Evolutionary conservation across 2,888 invertebrate genomes (phyloP).

Genomic region (Cryptocephalus primarius): DNA sequence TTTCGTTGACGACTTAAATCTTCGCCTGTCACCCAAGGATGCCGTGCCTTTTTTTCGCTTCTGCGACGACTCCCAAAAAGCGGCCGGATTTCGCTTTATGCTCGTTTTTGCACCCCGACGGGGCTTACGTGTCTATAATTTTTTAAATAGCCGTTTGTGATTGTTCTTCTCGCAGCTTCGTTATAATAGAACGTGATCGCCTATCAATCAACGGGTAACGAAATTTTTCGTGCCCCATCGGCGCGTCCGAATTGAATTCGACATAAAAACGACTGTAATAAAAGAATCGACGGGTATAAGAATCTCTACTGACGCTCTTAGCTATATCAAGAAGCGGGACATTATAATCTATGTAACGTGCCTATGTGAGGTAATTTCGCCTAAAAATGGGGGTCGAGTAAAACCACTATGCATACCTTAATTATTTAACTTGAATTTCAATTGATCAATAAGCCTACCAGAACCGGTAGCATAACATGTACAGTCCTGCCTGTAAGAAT

Average conservation of each 20-base stretch:
- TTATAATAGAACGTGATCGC: slow-evolving; percentile 12
- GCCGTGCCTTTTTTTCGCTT: slow-evolving; percentile 11
- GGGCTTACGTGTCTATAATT: slow-evolving; percentile 6
- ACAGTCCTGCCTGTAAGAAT: no score
- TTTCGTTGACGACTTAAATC: slow-evolving; percentile 29
- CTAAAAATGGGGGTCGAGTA: no score
- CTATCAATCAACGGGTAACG: slow-evolving; percentile 3
- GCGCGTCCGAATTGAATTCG: not conserved
- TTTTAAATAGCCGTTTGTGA: slow-evolving; percentile 13
- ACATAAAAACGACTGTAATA: no score
- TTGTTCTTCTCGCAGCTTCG: slow-evolving; percentile 15
- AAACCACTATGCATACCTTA: no score
- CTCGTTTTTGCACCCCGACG: slow-evolving; percentile 10
- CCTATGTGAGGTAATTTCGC: no score
- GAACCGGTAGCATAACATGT: no score
- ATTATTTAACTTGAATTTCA: no score
- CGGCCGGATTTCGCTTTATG: slow-evolving; percentile 14
- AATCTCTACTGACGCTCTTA: no score
- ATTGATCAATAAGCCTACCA: no score
- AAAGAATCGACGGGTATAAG: no score
- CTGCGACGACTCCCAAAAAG: slow-evolving; percentile 12
- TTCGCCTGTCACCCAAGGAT: slow-evolving; percentile 22
- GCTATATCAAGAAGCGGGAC: no score
- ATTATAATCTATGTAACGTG: no score
- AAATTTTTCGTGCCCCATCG: not conserved